These are phyloP conservation scores for Eupristina koningsbergeri DNA, from an alignment of 1,140 invertebrate genomes.

Conservation along the genomic window DNA sequence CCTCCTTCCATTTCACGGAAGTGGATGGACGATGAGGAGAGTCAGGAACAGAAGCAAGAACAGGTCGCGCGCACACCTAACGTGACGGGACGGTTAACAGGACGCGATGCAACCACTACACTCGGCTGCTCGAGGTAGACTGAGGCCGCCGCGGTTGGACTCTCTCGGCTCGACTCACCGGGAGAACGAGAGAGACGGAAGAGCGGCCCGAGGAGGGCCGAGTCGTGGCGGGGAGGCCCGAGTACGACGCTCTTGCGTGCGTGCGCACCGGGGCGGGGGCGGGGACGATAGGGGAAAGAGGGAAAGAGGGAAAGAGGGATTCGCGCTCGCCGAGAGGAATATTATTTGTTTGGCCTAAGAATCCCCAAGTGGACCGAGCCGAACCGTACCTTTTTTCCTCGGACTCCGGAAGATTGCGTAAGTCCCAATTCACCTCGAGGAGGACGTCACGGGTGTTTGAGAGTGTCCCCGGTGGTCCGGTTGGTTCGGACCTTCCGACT, in stretches of 20 bases:
- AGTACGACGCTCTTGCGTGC: background rate
- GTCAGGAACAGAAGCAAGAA: background rate
- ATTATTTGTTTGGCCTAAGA: slow-evolving; percentile 41
- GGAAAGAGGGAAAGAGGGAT: background rate
- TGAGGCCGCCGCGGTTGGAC: slow-evolving; percentile 10
- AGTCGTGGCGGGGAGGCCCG: slow-evolving; percentile 15
- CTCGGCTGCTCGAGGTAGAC: slow-evolving; percentile 48
- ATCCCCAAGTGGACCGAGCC: slow-evolving; percentile 17
- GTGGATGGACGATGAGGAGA: background rate
- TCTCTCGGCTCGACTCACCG: background rate
- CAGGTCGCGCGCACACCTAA: background rate
- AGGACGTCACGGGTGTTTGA: background rate
- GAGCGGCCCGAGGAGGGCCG: background rate
- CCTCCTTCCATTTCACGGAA: background rate
- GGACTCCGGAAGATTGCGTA: background rate
- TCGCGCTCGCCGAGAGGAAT: slow-evolving; percentile 23
- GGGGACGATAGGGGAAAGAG: background rate
- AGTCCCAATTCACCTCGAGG: background rate
- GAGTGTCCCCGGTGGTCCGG: too few relatives aligned
- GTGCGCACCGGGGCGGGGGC: background rate
- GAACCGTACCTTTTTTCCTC: slow-evolving; percentile 6
- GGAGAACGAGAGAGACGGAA: background rate
- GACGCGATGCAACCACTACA: slow-evolving; percentile 18
- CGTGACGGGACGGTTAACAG: background rate
- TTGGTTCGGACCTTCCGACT: too few relatives aligned